These are phyloP conservation scores for Hippolais icterina DNA, from an alignment of 2,113 vertebrate genomes.

Conservation along the genomic window DNA sequence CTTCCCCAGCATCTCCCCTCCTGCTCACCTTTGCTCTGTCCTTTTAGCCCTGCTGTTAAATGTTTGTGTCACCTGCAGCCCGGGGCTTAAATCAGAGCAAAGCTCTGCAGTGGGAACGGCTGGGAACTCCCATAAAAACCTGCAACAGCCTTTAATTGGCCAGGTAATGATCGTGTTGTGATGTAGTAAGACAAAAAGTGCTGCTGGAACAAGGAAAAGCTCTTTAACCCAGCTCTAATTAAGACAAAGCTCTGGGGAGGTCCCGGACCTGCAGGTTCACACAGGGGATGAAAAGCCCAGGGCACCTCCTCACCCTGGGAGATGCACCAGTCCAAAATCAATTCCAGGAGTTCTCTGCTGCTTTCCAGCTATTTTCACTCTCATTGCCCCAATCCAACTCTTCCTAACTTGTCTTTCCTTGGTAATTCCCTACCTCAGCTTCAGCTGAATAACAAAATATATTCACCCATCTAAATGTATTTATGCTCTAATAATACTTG, in stretches of 20 bases:
- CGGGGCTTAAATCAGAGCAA: not conserved
- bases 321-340: not conserved
- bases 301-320: not conserved
- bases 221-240: not conserved
- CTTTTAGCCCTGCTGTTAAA: not conserved
- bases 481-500: not conserved
- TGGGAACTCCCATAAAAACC: not conserved
- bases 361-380: not conserved
- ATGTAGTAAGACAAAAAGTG: fast-evolving
- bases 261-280: not conserved
- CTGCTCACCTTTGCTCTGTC: not conserved
- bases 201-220: not conserved
- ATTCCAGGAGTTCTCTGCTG: not conserved
- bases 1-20: not conserved
- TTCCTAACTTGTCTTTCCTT: not conserved
- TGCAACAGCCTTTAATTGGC: not conserved
- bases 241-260: not conserved
- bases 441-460: not conserved
- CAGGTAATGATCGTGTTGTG: not conserved
- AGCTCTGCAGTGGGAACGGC: not conserved
- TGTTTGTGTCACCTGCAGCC: not conserved
- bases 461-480: not conserved
- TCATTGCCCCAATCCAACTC: not conserved
- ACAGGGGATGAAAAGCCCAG: fast-evolving
- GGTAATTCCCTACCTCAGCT: not conserved